Evolutionary conservation across 2,113 vertebrate species (phyloP).

Genomic region (Agapornis roseicollis): DNA sequence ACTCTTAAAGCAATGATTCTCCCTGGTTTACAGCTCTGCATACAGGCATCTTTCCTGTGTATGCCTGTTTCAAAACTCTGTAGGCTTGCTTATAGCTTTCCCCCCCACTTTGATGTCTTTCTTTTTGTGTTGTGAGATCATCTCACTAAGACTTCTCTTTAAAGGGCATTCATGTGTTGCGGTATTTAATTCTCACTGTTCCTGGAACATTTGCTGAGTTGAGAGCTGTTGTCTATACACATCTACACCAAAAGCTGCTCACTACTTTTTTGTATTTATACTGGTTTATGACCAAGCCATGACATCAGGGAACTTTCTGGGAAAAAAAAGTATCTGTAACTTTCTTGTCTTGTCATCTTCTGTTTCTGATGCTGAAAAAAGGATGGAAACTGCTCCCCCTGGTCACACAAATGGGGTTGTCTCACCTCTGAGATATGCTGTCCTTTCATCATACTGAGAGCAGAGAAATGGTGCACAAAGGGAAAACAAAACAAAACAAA

Average conservation of each 20-base stretch:
- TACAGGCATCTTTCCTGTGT: neutral
- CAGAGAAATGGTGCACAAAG: neutral
- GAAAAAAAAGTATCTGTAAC: neutral
- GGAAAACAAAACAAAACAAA: neutral
- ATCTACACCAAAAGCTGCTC: neutral
- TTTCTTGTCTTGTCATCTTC: neutral
- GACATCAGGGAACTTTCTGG: neutral
- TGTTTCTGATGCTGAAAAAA: neutral
- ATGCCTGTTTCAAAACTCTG: neutral
- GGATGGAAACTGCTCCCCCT: neutral
- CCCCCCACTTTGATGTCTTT: neutral
- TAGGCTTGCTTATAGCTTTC: neutral
- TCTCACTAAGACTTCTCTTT: neutral
- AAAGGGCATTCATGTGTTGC: neutral
- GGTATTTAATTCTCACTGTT: neutral
- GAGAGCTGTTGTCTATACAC: neutral
- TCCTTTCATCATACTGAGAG: neutral
- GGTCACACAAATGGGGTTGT: neutral
- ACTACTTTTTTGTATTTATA: neutral
- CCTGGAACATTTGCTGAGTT: neutral
- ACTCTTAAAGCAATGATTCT: neutral
- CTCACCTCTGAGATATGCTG: neutral
- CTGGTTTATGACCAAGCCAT: neutral
- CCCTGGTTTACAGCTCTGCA: neutral
- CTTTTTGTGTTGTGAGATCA: neutral